Conservation (phyloP, 2,113 vertebrate species). For the Caranx ignobilis region DNA sequence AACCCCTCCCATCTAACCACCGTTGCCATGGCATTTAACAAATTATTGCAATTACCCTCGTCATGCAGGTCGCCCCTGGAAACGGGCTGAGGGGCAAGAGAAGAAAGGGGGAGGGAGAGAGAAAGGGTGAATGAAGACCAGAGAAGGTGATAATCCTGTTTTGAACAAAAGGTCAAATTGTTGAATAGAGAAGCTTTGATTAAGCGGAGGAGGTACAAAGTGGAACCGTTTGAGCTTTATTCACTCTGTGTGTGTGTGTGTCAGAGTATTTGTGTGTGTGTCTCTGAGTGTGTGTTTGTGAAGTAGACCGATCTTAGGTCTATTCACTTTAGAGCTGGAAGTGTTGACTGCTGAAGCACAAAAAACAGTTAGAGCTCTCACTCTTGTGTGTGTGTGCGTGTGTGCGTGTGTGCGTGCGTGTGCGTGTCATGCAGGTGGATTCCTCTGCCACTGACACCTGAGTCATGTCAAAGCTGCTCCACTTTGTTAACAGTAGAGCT, state of each 20-base stretch:
- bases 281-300: conserved; percentile 27
- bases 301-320: conserved; percentile 78
- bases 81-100: conserved; percentile 89
- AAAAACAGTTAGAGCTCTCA: conserved; percentile 90
- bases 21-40: conserved; percentile 99
- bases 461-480: conserved; percentile 40
- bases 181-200: conserved; percentile 99
- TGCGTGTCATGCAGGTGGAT: conserved; percentile 54
- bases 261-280: conserved; percentile 15
- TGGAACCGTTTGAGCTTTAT: conserved; percentile 87
- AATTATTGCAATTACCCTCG: conserved; percentile 99
- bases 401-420: conserved; percentile 12
- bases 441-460: conserved; percentile 39
- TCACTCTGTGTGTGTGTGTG: conserved; percentile 49
- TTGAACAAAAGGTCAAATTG: conserved; percentile 99
- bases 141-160: conserved; percentile 99
- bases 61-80: conserved; percentile 99
- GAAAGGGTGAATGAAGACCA: conserved; percentile 82
- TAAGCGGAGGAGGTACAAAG: conserved; percentile 99
- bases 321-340: conserved; percentile 93
- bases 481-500: conserved; percentile 14
- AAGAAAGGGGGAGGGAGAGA: conserved; percentile 90
- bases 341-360: conserved; percentile 94
- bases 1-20: conserved; percentile 98
- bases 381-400: conserved; percentile 20